phyloP scores from a whole-genome alignment of 1,140 invertebrate genomes.

The Drosophila nigrodunni region DNA sequence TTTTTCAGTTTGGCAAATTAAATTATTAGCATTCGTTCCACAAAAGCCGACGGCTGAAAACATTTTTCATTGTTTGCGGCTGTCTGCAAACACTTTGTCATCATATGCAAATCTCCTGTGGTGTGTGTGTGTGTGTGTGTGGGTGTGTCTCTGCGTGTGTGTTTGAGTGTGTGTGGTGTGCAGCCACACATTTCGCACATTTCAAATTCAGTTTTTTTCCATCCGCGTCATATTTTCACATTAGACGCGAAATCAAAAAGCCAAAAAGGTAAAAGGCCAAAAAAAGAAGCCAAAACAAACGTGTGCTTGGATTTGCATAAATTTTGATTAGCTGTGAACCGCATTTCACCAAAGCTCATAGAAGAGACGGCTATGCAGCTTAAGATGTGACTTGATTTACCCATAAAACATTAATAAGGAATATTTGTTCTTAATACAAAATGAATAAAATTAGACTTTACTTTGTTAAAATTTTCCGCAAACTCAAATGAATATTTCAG shows the following conservation, averaged over 20 bases:
- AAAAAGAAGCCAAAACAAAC: slow-evolving; percentile 12
- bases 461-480: too few relatives aligned
- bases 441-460: too few relatives aligned
- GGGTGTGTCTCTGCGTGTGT: slow-evolving; percentile 11
- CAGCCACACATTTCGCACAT: slow-evolving; percentile 67
- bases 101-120: slow-evolving; percentile 57
- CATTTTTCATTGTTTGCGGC: slow-evolving; percentile 83
- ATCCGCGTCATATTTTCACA: slow-evolving; percentile 70
- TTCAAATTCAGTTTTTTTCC: slow-evolving; percentile 77
- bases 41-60: slow-evolving; percentile 51
- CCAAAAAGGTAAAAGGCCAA: neutral
- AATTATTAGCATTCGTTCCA: slow-evolving; percentile 57
- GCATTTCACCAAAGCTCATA: slow-evolving; percentile 12
- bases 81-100: slow-evolving; percentile 77
- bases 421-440: neutral
- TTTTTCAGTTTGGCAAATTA: slow-evolving; percentile 57
- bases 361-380: neutral
- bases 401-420: neutral
- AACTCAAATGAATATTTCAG: too few relatives aligned
- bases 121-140: slow-evolving; percentile 26
- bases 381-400: neutral
- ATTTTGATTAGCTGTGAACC: slow-evolving; percentile 60
- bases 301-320: slow-evolving; percentile 67
- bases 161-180: slow-evolving; percentile 1
- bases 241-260: slow-evolving; percentile 69